These are phyloP conservation scores for Elgaria multicarinata DNA, from an alignment of 2,113 vertebrate species.

Conservation along the genomic window DNA sequence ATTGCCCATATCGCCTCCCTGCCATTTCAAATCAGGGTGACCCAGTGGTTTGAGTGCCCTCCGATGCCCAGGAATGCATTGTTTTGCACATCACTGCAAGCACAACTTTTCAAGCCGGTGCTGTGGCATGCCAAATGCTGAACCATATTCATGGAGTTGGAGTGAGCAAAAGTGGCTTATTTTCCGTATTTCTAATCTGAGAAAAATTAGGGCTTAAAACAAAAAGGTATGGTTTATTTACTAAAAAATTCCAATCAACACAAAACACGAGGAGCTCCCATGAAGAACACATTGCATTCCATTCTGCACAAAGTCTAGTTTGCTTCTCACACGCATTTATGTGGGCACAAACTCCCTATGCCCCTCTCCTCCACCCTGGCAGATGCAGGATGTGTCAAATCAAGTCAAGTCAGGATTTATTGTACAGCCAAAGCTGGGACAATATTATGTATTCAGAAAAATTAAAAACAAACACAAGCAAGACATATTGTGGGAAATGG, in stretches of 20 bases:
- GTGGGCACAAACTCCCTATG: not conserved
- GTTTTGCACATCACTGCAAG: not conserved
- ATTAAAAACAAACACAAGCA: not conserved
- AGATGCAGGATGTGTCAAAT: not conserved
- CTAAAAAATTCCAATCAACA: not conserved
- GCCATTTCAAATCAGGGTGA: not conserved
- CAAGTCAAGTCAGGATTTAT: not conserved
- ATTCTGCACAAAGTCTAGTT: not conserved
- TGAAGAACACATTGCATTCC: not conserved
- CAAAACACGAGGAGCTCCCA: not conserved
- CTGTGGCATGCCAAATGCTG: not conserved
- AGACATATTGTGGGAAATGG: not conserved
- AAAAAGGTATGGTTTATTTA: not conserved
- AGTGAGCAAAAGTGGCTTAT: not conserved
- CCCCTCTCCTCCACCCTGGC: not conserved
- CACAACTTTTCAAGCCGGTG: not conserved
- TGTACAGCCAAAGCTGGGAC: not conserved
- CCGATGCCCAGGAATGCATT: not conserved
- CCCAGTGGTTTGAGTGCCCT: not conserved
- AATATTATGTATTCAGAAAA: not conserved
- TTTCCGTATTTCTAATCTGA: not conserved
- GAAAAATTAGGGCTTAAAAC: not conserved
- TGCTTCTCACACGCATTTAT: not conserved
- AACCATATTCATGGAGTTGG: not conserved
- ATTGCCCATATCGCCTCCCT: not conserved